A percentile compares a stretch with the other conserved stretches of the same genome.
Conservation (phyloP, 2,113 vertebrate genomes). For the Vulpes lagopus region DNA sequence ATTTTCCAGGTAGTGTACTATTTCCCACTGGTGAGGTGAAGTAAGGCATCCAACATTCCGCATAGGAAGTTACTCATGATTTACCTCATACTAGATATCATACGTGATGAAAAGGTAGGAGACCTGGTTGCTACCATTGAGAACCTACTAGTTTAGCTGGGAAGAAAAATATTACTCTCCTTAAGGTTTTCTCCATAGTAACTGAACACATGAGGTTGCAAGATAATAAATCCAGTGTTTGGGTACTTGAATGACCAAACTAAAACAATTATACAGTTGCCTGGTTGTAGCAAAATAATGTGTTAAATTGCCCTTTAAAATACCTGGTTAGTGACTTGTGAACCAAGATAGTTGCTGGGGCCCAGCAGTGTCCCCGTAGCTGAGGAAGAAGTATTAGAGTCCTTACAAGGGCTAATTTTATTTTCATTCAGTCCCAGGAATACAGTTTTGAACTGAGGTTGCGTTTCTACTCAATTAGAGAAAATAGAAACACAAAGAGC, state of each 20-base stretch:
- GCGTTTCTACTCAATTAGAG: neutral
- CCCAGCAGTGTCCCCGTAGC: too few relatives aligned
- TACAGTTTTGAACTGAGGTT: neutral
- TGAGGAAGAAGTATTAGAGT: neutral
- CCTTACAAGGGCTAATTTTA: neutral
- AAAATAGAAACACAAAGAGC: neutral
- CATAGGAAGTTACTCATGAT: neutral
- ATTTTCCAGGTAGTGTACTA: conserved; percentile 27
- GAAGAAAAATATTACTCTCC: neutral
- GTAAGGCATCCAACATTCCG: neutral
- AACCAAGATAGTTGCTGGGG: neutral
- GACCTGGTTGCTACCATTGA: neutral
- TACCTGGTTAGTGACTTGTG: neutral
- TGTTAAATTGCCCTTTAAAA: neutral
- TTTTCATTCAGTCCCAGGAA: neutral
- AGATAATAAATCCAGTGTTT: neutral
- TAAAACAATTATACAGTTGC: neutral
- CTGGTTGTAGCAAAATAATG: neutral
- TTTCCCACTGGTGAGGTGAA: conserved; percentile 2
- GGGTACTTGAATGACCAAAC: neutral
- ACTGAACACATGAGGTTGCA: neutral
- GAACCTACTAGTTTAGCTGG: neutral
- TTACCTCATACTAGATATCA: neutral
- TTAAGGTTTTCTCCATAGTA: conserved; percentile 1
- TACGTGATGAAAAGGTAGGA: neutral